A percentile compares a stretch with the other conserved stretches of the same genome.
Evolutionary conservation across 1,140 invertebrate species (phyloP).

Genomic region (Papilio helenus): DNA sequence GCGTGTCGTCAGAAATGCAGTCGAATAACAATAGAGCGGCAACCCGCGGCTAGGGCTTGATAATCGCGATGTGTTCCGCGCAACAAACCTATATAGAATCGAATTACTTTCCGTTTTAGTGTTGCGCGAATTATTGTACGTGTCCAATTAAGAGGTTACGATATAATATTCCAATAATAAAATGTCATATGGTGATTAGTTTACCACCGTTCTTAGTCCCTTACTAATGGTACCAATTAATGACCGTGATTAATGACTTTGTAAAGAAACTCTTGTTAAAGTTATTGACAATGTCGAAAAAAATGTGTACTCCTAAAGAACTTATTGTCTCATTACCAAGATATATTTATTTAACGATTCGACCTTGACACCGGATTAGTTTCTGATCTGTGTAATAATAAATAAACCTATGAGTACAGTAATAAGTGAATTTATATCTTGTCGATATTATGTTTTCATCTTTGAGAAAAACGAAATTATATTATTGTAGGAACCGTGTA

Average conservation of each 20-base stretch:
- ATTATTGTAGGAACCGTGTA: not conserved
- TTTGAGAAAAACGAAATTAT: not conserved
- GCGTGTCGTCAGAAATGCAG: slow-evolving; percentile 45
- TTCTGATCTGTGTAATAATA: not conserved
- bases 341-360: not conserved
- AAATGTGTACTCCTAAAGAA: too few species aligned
- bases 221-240: too few species aligned
- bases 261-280: too few species aligned
- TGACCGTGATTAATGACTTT: too few species aligned
- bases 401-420: not conserved
- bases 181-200: not conserved
- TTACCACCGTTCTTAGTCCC: not conserved
- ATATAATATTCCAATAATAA: not conserved
- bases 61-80: slow-evolving; percentile 48
- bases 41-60: slow-evolving; percentile 51
- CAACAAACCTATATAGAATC: slow-evolving; percentile 45
- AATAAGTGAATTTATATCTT: not conserved
- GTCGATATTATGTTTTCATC: not conserved
- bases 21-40: slow-evolving; percentile 48
- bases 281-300: too few species aligned
- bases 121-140: slow-evolving; percentile 35
- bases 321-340: too few species aligned
- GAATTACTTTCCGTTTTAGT: slow-evolving; percentile 54
- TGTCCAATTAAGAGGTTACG: not conserved
- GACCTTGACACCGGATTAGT: not conserved